These are phyloP conservation scores for Chrysotoxum bicinctum DNA, from an alignment of 2,888 invertebrate genomes.

Conservation along the genomic window DNA sequence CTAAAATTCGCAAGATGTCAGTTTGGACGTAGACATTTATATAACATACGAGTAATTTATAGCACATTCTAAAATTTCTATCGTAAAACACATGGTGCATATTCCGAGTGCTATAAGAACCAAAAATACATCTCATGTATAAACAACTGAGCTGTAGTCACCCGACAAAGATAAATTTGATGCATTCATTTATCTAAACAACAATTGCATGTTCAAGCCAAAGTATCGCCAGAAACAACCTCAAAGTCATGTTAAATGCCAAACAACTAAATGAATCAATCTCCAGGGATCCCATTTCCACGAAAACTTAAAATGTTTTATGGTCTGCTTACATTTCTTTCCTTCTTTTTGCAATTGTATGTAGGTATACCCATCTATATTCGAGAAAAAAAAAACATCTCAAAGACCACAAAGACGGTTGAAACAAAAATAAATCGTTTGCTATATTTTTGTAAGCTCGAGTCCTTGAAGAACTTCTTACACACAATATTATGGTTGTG, in stretches of 20 bases:
- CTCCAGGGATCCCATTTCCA: conserved; percentile 1
- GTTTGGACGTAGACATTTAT: too few relatives aligned
- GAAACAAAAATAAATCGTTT: conserved; percentile 34
- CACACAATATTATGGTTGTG: not conserved
- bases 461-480: not conserved
- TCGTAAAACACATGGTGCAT: not conserved
- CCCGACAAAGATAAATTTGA: conserved; percentile 9
- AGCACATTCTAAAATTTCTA: too few relatives aligned
- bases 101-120: not conserved
- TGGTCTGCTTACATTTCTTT: not conserved
- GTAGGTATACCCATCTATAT: not conserved
- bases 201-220: conserved; percentile 10
- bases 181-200: conserved; percentile 7
- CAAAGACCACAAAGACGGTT: conserved; percentile 16
- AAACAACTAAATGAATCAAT: conserved; percentile 26
- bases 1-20: too few relatives aligned
- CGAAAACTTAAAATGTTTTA: conserved; percentile 20
- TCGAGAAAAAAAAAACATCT: conserved; percentile 5
- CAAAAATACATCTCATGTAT: not conserved
- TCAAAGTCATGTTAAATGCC: not conserved
- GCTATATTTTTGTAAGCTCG: not conserved
- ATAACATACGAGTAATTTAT: too few relatives aligned
- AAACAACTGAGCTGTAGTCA: not conserved
- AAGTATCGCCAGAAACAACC: not conserved
- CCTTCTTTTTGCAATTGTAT: not conserved